Base-by-base conservation (phyloP, 2,113 vertebrate species). In the Colaptes auratus region DNA sequence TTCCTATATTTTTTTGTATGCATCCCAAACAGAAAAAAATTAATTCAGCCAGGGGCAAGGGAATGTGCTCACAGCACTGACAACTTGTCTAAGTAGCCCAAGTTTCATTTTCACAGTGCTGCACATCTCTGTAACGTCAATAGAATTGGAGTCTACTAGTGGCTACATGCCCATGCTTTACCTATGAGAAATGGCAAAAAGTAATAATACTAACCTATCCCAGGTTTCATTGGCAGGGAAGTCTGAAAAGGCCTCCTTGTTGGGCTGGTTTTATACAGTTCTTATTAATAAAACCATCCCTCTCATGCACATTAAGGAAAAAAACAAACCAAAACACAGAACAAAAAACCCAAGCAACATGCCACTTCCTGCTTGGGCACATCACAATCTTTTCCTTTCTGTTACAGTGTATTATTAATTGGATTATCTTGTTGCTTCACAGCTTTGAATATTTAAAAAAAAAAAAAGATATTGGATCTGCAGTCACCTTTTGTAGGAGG, bases 341-440 rank as follows among this genome's bases (percentile, higher is more conserved):
- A 52, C 50, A 52, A 52, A 50, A 52, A 24, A 23, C 10, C 23
- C 2, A 0, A 8, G 12, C 36, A 66, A 48, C 50, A 31, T 7
- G 25, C 24, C 73, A 66, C 83, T 84, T 46, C 70, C 74, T 88
- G 84, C 50, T 82, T 74, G 11, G 10, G 30, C 64, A 92, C 58
- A 72, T 9, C 70, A 61, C 59, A 88, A 89, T 94, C 72, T 92
- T 93, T 82, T 70, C 71, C 91, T 90, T 94, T 94, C 83, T 67
- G 31, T 91, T 92, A 89, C 23, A 71, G n/a, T 72, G 28, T 65
- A 71, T 92, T 89, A 82, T 90, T 96, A 82, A 94, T 97, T 93
- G 35, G 89, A 90, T 96, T 82, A 87, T 64, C 36, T 77, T 71
- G 17, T 89, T 96, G 85, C 60, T 92, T 95, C 81, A 77, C 46